Base-by-base conservation (phyloP, 2,113 vertebrate species). In the Podarcis muralis region DNA sequence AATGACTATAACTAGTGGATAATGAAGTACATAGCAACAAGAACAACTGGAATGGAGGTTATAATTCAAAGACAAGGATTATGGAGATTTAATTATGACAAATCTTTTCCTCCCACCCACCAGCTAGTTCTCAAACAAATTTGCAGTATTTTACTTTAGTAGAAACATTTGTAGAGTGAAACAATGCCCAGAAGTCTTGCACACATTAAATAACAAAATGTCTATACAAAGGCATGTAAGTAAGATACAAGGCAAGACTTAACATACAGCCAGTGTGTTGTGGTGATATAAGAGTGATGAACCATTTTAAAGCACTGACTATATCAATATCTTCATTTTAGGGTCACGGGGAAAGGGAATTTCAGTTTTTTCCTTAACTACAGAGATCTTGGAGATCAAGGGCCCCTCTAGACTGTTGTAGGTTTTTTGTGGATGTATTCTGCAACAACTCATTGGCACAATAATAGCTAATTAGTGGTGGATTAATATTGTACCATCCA, bases 1-100 rank as follows among this genome's bases (percentile, higher is more conserved):
- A 94, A 89, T 90, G 1, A 84, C 53, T 93, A 89, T 78, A 93
- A 89, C 77, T 91, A 89, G 53, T 77, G 84, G 32, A 92, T 88
- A 89, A 94, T 74, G 76, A 90, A 92, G 85, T 85, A 83, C 57
- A 93, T 87, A 86, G 20, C 65, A 91, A 76, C 83, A 93, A 74
- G 68, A 93, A 76, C 68, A 86, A 71, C 79, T 87, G 82, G 2
- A 85, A 84, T 43, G 90, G 81, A 77, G 59, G 84, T 88, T 40
- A 85, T 85, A 89, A 84, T 89, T 27, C 84, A 90, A 87, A 86
- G 69, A 87, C 15, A 27, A 43, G 69, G 48, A 82, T 6, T 76
- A 30, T 82, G 57, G 15, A 84, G 69, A 78, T 75, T 89, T 82
- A 87, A 87, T 89, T 89, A 89, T 79, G 69, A 86, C 71, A 93